A percentile compares a stretch with the other conserved stretches of the same genome.
These are phyloP conservation scores for Meliscaeva auricollis DNA, from an alignment of 2,888 invertebrate genomes.

Conservation along the genomic window DNA sequence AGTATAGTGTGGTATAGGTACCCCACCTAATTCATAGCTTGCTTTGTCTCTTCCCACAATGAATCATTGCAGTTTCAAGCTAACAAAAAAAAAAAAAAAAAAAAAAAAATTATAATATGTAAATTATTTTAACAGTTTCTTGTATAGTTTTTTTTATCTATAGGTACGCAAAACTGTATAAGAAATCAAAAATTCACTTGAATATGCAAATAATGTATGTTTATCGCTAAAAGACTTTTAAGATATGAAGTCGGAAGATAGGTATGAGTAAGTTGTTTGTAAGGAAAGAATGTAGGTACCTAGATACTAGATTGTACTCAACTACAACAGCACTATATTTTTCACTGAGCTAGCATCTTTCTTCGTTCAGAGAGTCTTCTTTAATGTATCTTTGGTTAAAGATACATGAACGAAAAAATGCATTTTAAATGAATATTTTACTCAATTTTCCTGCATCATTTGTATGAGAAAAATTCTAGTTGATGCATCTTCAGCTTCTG, in stretches of 20 bases:
- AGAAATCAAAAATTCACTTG: slow-evolving; percentile 41
- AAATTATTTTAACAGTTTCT: slow-evolving; percentile 45
- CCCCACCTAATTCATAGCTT: background rate
- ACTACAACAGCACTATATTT: slow-evolving; percentile 13
- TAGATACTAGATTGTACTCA: slow-evolving; percentile 6
- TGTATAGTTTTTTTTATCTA: slow-evolving; percentile 6
- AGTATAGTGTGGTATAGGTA: background rate
- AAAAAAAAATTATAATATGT: background rate
- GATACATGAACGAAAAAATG: background rate
- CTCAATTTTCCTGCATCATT: slow-evolving; percentile 30
- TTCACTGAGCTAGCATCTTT: slow-evolving; percentile 47
- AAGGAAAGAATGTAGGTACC: background rate
- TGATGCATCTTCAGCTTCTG: slow-evolving; percentile 46
- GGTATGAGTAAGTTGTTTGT: too few species aligned
- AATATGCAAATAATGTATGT: slow-evolving; percentile 11
- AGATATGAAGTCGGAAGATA: background rate
- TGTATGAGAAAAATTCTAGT: slow-evolving; percentile 20
- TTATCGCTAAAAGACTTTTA: slow-evolving; percentile 13
- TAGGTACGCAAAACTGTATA: slow-evolving; percentile 1
- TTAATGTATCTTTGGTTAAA: background rate
- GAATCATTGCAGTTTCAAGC: slow-evolving; percentile 49
- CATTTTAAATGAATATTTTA: slow-evolving; percentile 10
- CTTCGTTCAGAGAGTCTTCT: background rate
- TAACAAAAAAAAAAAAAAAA: background rate
- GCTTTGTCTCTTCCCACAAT: slow-evolving; percentile 36